Evolutionary conservation across 2,797 vertebrate genomes (phyloP), one percentile per base, ranked within the genome.

Genomic region (Loris lydekkerianus): DNA sequence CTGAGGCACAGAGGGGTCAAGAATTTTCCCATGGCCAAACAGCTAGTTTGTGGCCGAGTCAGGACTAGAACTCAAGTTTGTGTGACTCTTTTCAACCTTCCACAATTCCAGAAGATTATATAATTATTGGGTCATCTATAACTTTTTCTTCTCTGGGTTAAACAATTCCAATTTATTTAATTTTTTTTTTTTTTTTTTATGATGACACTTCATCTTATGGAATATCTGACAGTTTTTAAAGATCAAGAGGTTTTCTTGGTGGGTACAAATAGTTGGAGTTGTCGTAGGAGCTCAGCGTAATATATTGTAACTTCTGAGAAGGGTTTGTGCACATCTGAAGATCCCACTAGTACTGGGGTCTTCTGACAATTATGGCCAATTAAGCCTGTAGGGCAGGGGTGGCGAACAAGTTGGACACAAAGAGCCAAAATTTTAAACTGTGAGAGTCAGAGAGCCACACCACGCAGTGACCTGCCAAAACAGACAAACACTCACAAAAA

Each of bases 171-270:
- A 5, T 13, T 93, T 81, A 86, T 72, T 76, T 76, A 65, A 83
- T 23, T 53, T 53, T 46, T 75, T 89, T 90, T 53, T 72, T 23
- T 70, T 77, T 27, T 89, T 65, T 94, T 73, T 87, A 17, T 86
- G 29, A 70, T 49, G 18, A 2, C 6, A 84, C 8, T 85, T 95
- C 18, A 31, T 87, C 17, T 86, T 94, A 29, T 3, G 56, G 58
- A 94, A 10, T 40, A 86, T 61, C 23, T 72, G 53, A 81, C 15
- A 87, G n/a, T 29, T 95, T 92, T 75, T 80, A 2, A 86, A 77
- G 61, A 60, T 88, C 34, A 83, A 69, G 34, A 72, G 37, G 40
- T 70, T 17, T 83, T 34, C 27, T 76, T 93, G 14, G 40, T 58
- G 49, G 78, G 25, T 77, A 69, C 8, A 73, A 49, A 70, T 14